phyloP scores from a whole-genome alignment of 37 sponge, comb jelly and placozoan genomes.

The Beroe ovata region DNA sequence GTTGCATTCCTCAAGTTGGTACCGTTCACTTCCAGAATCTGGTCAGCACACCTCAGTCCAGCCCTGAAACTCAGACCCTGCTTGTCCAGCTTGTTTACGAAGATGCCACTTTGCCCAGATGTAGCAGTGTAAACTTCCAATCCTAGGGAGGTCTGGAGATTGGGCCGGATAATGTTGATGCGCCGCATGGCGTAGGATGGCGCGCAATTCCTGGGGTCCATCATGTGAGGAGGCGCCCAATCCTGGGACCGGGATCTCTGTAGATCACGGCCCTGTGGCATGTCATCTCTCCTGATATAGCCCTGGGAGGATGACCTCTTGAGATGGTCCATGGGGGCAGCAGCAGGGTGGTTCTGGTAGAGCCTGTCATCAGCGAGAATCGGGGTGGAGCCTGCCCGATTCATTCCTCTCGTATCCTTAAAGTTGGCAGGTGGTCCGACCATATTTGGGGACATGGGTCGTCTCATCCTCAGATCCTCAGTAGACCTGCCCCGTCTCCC shows the following conservation, averaged over 20 bases:
- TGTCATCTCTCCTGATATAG: constrained; percentile 8
- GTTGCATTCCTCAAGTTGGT: constrained; percentile 60
- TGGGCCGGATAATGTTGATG: constrained; percentile 37
- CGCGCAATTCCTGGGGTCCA: constrained; percentile 28
- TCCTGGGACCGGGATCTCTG: constrained; percentile 55
- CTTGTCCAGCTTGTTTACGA: constrained; percentile 60
- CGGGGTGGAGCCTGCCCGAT: constrained; percentile 53
- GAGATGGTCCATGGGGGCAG: constrained; percentile 6
- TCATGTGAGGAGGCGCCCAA: constrained; percentile 44
- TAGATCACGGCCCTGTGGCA: neutral
- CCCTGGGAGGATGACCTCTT: constrained; percentile 65
- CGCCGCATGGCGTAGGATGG: constrained; percentile 53
- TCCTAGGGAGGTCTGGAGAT: constrained; percentile 25
- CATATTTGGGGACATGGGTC: constrained; percentile 35
- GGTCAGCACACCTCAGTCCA: constrained; percentile 56
- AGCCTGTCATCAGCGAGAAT: constrained; percentile 16
- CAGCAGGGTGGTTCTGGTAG: constrained; percentile 27
- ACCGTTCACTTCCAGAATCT: constrained; percentile 58
- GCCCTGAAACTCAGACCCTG: constrained; percentile 44
- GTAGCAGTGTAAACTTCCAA: constrained; percentile 63
- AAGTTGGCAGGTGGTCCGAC: constrained; percentile 31
- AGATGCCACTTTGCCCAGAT: constrained; percentile 39
- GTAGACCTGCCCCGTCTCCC: constrained; percentile 29
- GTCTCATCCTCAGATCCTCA: constrained; percentile 52
- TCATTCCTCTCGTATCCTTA: constrained; percentile 64